Evolutionary conservation across 2,797 vertebrate species (phyloP), one percentile per base, ranked within the genome.

Genomic region (Coluber constrictor): DNA sequence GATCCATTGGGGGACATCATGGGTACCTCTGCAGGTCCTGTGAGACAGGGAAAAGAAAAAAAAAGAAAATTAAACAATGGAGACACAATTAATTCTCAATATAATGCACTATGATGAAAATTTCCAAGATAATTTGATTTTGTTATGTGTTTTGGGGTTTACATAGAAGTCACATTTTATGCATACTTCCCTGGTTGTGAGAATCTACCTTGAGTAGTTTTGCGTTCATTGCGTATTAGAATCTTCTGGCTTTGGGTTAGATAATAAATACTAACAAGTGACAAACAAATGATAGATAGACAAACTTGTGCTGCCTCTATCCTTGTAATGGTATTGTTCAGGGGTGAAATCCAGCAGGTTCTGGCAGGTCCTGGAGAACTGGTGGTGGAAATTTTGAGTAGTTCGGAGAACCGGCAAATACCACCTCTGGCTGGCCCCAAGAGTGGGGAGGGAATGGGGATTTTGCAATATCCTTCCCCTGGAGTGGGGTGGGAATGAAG

Each of bases 1-100:
- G 99, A 99, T 94, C 99, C 99, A 95, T 99, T 99, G 60, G 99
- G 99, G 96, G 99, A 99, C 99, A 99, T 99, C 99, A 99, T 99
- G 93, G 99, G 99, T 97, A 99, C 99, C 96, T 99, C 99, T 93
- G 99, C 99, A 92, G 99, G 99, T 96, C 99, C 99, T 99, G 94
- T 54, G n/a, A 92, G 15, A 92, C 90, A 95, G 10, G n/a, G 90
- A 79, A 25, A 25, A 0, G 5, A 29, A 83, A 32, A 96, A 90
- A 61, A 32, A 96, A 91, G 59, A 93, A 88, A 63, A 87, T 90
- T 59, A 9, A 92, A 93, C 47, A 91, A 59, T 15, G 0, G 57
- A 54, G 37, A 92, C 16, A 90, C 1, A 63, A 0, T 63, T 90
- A 57, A 61, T 86, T 32, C 93, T 95, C 93, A 94, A 23, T 6